Conservation (phyloP, 1,140 invertebrate genomes). For the Solenopsis fugax region DNA sequence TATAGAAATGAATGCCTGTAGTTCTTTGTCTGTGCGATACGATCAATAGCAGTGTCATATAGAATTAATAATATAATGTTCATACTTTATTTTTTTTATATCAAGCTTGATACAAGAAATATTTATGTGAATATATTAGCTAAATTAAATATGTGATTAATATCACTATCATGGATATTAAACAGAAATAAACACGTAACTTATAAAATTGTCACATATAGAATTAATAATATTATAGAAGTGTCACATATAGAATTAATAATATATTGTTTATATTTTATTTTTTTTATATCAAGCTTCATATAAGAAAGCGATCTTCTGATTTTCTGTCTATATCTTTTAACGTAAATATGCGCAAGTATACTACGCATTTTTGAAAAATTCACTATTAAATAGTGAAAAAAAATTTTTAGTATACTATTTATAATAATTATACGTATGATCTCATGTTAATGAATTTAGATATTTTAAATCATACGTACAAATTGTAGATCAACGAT, state of each 20-base stretch:
- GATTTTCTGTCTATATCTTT: too few species aligned
- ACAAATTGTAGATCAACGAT: not conserved
- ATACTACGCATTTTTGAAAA: too few species aligned
- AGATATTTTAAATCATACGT: not conserved
- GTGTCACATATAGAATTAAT: not conserved
- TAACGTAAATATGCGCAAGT: too few species aligned
- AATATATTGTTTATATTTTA: not conserved
- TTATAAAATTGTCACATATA: not conserved
- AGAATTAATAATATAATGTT: too few species aligned
- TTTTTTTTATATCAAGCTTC: not conserved
- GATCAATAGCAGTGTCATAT: slow-evolving; percentile 5
- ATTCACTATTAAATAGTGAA: too few species aligned
- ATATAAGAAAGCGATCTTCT: too few species aligned
- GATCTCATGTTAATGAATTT: not conserved
- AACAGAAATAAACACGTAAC: not conserved
- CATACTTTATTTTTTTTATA: too few species aligned
- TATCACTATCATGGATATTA: not conserved
- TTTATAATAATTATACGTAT: not conserved
- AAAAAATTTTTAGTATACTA: not conserved
- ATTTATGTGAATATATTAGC: too few species aligned
- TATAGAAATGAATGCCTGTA: slow-evolving; percentile 2
- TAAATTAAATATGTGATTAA: slow-evolving; percentile 12
- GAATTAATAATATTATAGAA: slow-evolving; percentile 11
- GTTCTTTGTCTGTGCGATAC: not conserved
- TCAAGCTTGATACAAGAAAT: too few species aligned